A percentile compares a stretch with the other conserved stretches of the same genome.
Evolutionary conservation across 92 coral and sea anemone genomes (phyloP).

Genomic region (Epizoanthus ramosus): DNA sequence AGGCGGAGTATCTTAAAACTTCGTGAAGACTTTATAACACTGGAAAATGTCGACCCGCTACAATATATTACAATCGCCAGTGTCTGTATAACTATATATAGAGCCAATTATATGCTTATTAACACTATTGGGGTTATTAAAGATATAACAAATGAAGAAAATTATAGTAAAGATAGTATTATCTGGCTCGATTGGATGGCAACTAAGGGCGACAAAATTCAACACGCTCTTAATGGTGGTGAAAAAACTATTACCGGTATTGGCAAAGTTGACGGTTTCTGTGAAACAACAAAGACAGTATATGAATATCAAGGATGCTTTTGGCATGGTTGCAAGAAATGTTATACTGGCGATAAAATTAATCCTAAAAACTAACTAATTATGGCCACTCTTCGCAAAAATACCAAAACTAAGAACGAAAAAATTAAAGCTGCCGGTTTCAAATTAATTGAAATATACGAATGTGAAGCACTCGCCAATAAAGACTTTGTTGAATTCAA

Average conservation of each 20-base stretch:
- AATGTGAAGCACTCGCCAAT: neutral
- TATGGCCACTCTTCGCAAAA: neutral
- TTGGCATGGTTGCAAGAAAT: constrained; percentile 42
- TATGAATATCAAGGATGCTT: constrained; percentile 50
- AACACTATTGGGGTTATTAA: constrained; percentile 17
- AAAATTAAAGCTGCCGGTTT: neutral
- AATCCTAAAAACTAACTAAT: neutral
- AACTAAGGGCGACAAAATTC: neutral
- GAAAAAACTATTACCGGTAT: neutral
- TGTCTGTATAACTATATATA: constrained; percentile 38
- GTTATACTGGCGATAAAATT: constrained; percentile 14
- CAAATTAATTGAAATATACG: neutral
- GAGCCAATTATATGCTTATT: constrained; percentile 18
- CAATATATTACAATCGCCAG: constrained; percentile 46
- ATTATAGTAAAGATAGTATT: constrained; percentile 25
- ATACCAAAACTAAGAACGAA: no score
- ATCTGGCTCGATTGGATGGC: neutral
- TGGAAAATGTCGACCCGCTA: constrained; percentile 26
- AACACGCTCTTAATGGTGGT: constrained; percentile 42
- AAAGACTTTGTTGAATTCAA: neutral
- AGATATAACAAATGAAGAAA: neutral
- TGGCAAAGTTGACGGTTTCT: constrained; percentile 43
- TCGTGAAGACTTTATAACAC: neutral
- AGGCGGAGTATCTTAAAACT: constrained; percentile 8
- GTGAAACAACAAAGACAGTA: constrained; percentile 41